Evolutionary conservation across 1,140 invertebrate genomes (phyloP).

Genomic region (Alviniconcha marisindica): DNA sequence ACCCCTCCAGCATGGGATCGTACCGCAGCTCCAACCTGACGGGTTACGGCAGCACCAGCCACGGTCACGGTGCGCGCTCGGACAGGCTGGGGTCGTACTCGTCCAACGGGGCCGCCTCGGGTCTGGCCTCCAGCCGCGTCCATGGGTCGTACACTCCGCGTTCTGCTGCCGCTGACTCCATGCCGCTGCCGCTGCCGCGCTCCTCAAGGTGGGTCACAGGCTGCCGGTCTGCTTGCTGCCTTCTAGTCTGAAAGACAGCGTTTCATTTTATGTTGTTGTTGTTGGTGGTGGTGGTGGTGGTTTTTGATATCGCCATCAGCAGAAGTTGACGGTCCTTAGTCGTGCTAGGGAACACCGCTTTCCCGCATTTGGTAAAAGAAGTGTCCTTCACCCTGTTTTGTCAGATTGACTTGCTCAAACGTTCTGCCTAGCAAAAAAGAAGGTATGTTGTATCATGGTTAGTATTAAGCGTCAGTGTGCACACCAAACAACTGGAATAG

Average conservation of each 20-base stretch:
- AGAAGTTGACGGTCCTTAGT: no score
- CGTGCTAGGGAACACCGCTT: no score
- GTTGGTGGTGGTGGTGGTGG: no score
- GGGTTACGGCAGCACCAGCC: not conserved
- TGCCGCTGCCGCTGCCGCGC: conserved; percentile 1
- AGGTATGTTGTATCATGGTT: no score
- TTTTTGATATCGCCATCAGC: not conserved
- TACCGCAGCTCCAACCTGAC: conserved; percentile 28
- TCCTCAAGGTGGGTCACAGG: conserved; percentile 2
- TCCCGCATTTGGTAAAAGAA: no score
- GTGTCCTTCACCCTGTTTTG: no score
- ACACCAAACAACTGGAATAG: no score
- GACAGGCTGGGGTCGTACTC: not conserved
- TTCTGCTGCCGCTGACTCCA: not conserved
- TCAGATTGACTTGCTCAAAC: no score
- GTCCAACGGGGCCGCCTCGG: not conserved
- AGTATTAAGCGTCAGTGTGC: no score
- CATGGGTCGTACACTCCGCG: conserved; percentile 8
- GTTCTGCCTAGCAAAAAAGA: no score
- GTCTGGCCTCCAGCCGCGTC: not conserved
- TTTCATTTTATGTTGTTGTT: not conserved
- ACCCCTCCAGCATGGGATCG: not conserved
- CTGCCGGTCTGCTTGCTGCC: not conserved
- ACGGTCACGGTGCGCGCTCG: not conserved
- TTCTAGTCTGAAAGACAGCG: not conserved